Base-by-base conservation (phyloP, 92 coral and sea anemone genomes). In the Muricea muricata region DNA sequence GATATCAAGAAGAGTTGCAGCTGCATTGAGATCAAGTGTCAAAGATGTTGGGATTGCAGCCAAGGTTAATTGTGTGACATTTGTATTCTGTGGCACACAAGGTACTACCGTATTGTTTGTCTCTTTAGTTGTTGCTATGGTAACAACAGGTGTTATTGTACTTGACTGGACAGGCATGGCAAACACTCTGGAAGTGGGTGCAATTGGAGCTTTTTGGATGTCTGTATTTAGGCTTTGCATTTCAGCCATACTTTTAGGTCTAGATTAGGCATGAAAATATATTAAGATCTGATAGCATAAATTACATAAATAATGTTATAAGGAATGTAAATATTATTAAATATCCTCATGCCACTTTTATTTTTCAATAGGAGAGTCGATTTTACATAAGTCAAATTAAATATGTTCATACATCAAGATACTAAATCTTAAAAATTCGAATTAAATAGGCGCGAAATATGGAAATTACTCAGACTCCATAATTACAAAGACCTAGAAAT, bases 11-110 rank as follows among this genome's bases (percentile, higher is more conserved):
- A 63, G 37, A 7, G 70, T 63, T 2, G 70, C n/a, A 28, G 70
- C 70, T 2, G 70, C 70, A 13, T 28, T n/a, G 37, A 63, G 70
- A 63, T 63, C 70, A 30, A 63, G 70, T 0, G 70, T 28, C 70
- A 63, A 28, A 13, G 70, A 15, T 10, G 70, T 63, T 63, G 37
- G 70, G 60, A 25, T 52, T 9, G 15, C 50, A n/a, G 29, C 1
- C 31, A 9, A 37, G 42, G 9, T 37, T 37, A 37, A 37, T 37
- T 37, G 42, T 4, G 42, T 37, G 28, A 1, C 18, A 30, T 30
- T 20, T 17, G 4, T 13, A 6, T 5, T 63, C 18, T 10, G 34
- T 28, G 28, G 37, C 37, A 10, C 10, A 37, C 34, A 32, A 6
- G 25, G 21, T 6, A 28, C 11, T 32, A 25, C 30, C 12, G n/a